phyloP scores from a whole-genome alignment of 1,140 invertebrate species.

The Agraylea sexmaculata region DNA sequence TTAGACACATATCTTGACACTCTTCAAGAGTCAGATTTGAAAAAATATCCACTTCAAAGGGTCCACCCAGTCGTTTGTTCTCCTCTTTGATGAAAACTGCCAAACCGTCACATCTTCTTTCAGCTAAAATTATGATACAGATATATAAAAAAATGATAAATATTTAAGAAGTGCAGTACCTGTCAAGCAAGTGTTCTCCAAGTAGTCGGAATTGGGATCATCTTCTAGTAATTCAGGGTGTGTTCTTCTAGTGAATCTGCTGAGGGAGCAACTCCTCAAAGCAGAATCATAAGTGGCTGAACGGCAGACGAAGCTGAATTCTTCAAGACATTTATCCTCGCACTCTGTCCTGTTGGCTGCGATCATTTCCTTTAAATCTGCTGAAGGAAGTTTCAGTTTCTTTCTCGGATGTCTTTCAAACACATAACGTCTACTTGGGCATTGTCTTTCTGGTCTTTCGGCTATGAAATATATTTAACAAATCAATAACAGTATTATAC shows the following conservation, averaged over 20 bases:
- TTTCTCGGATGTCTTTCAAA: constrained; percentile 78
- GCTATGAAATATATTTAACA: constrained; percentile 41
- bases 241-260: constrained; percentile 66
- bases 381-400: constrained; percentile 62
- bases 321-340: constrained; percentile 80
- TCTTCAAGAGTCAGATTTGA: constrained; percentile 73
- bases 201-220: constrained; percentile 76
- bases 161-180: constrained; percentile 38
- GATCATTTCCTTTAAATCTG: constrained; percentile 69
- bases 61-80: constrained; percentile 73
- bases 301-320: constrained; percentile 77
- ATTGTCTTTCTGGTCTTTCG: constrained; percentile 72
- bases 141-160: constrained; percentile 5
- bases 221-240: constrained; percentile 73
- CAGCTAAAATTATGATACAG: constrained; percentile 43
- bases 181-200: constrained; percentile 84
- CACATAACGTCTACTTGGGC: constrained; percentile 73
- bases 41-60: constrained; percentile 77
- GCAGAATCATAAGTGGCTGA: constrained; percentile 71
- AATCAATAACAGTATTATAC: constrained; percentile 5
- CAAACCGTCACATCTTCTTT: constrained; percentile 71
- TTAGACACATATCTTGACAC: constrained; percentile 67
- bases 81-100: constrained; percentile 81
- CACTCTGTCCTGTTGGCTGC: constrained; percentile 76
- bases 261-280: constrained; percentile 64